Evolutionary conservation across 2,888 invertebrate species (phyloP), one percentile per base, ranked within the genome.

Genomic region (Eubasilissa splendida): DNA sequence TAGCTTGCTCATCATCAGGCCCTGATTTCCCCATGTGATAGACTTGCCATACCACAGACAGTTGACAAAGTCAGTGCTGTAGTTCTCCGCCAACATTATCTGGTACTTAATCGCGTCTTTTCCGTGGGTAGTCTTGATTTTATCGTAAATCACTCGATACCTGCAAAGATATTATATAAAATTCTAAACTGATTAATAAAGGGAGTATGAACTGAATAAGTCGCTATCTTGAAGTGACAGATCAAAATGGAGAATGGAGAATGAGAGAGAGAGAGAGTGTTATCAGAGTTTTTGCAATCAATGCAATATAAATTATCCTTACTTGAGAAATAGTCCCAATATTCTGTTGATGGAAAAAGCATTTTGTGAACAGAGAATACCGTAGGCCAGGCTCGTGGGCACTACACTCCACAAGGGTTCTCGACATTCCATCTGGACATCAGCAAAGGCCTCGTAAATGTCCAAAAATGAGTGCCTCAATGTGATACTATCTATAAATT

Each of bases 41-140:
- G 86, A 85, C 54, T 87, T 85, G 71, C 90, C 89, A 14, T 84
- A 84, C 84, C 88, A 88, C n/a, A 90, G 85, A 82, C 89, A 88
- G 83, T 86, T 87, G n/a, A 88, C 83, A 59, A 90, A 82, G 82
- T 91, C 90, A 10, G 65, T 65, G 54, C 78, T 80, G 65, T 83
- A 82, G 52, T 50, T 75, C 33, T 79, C 77, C 3, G 76, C 63
- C 11, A 82, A 56, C 14, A 50, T 50, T 53, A 80, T 82, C 70
- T 81, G 80, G 10, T 66, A 56, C 31, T 76, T 81, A 12, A 84
- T 78, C 9, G 33, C n/a, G 2, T 81, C 82, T 58, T 82, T 82
- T 10, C 79, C 80, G 50, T 75, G 11, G 4, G 9, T 31, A 7
- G 66, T 11, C 22, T 84, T 82, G 11, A 83, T 71, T 66, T 78